Evolutionary conservation across 2,888 invertebrate species (phyloP).

Genomic region (Cheilosia soror): DNA sequence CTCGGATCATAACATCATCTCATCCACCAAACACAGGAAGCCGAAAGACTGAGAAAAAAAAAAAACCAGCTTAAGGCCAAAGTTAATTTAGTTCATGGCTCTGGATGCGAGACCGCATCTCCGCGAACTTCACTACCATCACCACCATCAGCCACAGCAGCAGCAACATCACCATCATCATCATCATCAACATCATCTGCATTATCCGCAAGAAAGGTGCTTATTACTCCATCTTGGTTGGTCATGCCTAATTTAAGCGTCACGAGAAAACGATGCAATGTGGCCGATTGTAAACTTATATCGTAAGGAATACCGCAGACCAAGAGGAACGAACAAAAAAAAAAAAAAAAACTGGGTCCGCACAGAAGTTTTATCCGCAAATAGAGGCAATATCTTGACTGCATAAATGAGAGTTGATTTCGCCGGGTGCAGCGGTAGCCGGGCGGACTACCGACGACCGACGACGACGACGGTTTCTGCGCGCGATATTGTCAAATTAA

Average conservation of each 20-base stretch:
- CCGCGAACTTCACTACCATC: constrained; percentile 10
- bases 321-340: constrained; percentile 1
- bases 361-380: constrained; percentile 69
- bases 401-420: constrained; percentile 70
- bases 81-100: constrained; percentile 70
- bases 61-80: constrained; percentile 65
- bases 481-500: constrained; percentile 74
- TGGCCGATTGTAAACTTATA: constrained; percentile 73
- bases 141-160: background rate
- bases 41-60: constrained; percentile 19
- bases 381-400: constrained; percentile 69
- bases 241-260: constrained; percentile 75
- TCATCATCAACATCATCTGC: constrained; percentile 70
- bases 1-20: constrained; percentile 64
- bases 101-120: constrained; percentile 33
- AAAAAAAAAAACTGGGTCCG: constrained; percentile 18
- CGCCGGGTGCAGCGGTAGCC: constrained; percentile 55
- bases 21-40: constrained; percentile 45
- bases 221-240: constrained; percentile 75
- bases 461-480: constrained; percentile 21
- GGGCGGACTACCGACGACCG: background rate
- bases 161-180: constrained; percentile 30
- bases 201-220: constrained; percentile 75
- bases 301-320: constrained; percentile 37
- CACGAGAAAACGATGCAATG: constrained; percentile 71